Percentiles rank a stretch among this genome's conserved stretches.
These are phyloP conservation scores for Megaptera novaeangliae DNA, from an alignment of 2,113 vertebrate species.

Conservation along the genomic window DNA sequence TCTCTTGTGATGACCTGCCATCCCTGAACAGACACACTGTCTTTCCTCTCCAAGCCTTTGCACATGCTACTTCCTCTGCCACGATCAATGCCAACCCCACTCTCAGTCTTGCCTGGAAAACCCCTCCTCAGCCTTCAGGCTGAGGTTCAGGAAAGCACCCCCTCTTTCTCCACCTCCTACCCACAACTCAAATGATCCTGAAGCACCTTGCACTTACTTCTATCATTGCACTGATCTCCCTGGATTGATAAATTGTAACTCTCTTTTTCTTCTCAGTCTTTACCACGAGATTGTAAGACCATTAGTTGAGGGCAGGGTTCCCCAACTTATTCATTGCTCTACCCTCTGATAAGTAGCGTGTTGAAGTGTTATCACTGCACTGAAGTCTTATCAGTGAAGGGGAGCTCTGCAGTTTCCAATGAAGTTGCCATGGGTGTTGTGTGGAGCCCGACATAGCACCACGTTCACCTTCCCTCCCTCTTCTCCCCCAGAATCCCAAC, in stretches of 20 bases:
- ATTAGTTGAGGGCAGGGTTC: neutral
- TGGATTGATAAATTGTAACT: neutral
- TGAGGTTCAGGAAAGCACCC: neutral
- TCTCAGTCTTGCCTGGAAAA: neutral
- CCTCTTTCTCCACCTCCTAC: neutral
- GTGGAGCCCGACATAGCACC: neutral
- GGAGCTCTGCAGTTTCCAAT: neutral
- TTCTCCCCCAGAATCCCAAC: neutral
- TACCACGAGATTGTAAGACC: neutral
- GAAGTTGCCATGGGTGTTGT: neutral
- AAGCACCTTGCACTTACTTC: neutral
- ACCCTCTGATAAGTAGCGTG: neutral
- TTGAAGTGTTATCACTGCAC: neutral
- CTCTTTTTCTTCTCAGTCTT: neutral
- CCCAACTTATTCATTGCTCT: neutral
- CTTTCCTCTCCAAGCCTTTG: neutral
- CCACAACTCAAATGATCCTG: neutral
- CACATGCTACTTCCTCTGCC: neutral
- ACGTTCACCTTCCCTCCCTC: neutral
- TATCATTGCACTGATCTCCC: neutral
- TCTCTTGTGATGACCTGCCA: neutral
- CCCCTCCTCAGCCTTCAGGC: neutral
- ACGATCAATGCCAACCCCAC: neutral
- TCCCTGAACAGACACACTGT: neutral
- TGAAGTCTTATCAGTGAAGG: neutral